Evolutionary conservation across 2,113 vertebrate genomes (phyloP).

Genomic region (Dasyurus viverrinus): DNA sequence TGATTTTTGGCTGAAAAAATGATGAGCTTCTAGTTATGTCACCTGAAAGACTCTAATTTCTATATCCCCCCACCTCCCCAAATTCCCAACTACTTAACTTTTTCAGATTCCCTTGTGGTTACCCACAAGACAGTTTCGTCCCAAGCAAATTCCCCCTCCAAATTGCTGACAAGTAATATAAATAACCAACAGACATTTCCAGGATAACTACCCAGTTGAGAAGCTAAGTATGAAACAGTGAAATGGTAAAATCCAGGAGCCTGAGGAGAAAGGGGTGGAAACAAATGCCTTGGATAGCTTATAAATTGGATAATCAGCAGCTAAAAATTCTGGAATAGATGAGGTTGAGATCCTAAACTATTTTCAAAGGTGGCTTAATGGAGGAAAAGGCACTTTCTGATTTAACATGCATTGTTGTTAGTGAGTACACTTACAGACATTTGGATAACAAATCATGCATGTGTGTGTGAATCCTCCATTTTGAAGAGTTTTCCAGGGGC

Average conservation of each 20-base stretch:
- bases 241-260: not conserved
- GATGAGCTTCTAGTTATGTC: not conserved
- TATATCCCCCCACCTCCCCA: not conserved
- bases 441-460: not conserved
- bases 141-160: not conserved
- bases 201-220: not conserved
- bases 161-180: not conserved
- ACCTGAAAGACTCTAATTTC: not conserved
- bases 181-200: not conserved
- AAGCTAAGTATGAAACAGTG: not conserved
- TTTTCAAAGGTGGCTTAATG: not conserved
- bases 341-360: not conserved
- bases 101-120: not conserved
- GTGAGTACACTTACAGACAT: not conserved
- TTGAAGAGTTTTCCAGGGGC: not conserved
- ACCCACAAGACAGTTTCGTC: not conserved
- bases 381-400: not conserved
- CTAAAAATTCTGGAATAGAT: not conserved
- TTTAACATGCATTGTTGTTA: not conserved
- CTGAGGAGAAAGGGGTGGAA: not conserved
- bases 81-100: not conserved
- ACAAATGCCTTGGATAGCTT: not conserved
- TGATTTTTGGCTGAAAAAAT: not conserved
- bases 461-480: not conserved
- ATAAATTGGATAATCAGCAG: not conserved